Evolutionary conservation across 2,113 vertebrate species (phyloP).

Genomic region (Trematomus loennbergii): DNA sequence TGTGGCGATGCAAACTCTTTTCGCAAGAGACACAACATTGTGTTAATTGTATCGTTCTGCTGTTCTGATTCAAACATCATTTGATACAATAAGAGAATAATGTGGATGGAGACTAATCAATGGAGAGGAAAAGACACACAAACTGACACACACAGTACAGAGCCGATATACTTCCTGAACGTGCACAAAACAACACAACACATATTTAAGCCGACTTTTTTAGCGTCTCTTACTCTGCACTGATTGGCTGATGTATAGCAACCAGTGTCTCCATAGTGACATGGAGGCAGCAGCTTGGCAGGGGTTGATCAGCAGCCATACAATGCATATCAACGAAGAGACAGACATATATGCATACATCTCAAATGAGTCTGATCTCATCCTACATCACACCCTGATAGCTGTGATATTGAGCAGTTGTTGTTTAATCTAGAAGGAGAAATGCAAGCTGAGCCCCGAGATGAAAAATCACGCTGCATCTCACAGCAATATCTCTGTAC

Average conservation of each 20-base stretch:
- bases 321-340: conserved; percentile 37
- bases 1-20: too few relatives aligned
- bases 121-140: neutral
- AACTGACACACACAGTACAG: too few relatives aligned
- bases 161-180: conserved; percentile 1
- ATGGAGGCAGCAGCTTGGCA: conserved; percentile 56
- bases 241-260: conserved; percentile 77
- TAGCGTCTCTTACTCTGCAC: conserved; percentile 24
- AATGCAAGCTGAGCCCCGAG: conserved; percentile 68
- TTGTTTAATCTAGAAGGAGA: conserved; percentile 67
- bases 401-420: conserved; percentile 68
- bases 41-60: neutral
- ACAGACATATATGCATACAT: conserved; percentile 16
- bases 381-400: conserved; percentile 57
- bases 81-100: neutral
- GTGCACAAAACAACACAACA: conserved; percentile 2
- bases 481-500: conserved; percentile 61
- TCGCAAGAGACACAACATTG: too few relatives aligned
- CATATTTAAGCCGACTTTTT: conserved; percentile 43
- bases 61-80: neutral
- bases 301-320: conserved; percentile 46
- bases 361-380: neutral
- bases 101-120: neutral
- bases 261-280: conserved; percentile 78
- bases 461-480: conserved; percentile 57